Conservation (phyloP, 1,140 invertebrate genomes). For the Pectinophora gossypiella region DNA sequence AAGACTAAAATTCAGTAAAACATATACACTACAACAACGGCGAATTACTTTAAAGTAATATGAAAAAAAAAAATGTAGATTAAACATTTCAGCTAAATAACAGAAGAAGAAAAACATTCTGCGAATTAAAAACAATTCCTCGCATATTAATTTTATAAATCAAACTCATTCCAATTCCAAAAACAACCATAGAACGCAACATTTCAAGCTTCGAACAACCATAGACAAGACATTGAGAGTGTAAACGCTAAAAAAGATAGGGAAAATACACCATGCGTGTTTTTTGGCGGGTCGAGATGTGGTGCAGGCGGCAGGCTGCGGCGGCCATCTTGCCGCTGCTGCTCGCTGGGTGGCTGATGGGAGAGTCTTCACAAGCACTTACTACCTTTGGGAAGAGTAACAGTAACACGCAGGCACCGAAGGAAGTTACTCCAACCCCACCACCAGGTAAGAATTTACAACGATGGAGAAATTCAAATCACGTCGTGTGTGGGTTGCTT, state of each 20-base stretch:
- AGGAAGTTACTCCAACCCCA: constrained; percentile 61
- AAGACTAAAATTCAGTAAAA: too few relatives aligned
- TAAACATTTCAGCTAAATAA: too few relatives aligned
- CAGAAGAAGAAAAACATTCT: too few relatives aligned
- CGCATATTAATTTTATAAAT: too few relatives aligned
- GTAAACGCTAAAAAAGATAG: constrained; percentile 17
- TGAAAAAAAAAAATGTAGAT: too few relatives aligned
- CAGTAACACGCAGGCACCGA: constrained; percentile 59
- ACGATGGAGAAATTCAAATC: too few relatives aligned
- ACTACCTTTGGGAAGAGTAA: constrained; percentile 83
- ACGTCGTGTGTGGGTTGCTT: neutral
- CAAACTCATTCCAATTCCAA: too few relatives aligned
- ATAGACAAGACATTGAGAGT: constrained; percentile 1
- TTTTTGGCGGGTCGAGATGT: constrained; percentile 59
- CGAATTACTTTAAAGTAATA: too few relatives aligned
- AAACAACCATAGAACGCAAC: too few relatives aligned
- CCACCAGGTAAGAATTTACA: constrained; percentile 74
- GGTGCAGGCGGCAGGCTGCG: constrained; percentile 54
- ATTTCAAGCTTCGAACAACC: neutral
- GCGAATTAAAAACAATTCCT: too few relatives aligned
- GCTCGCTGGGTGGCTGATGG: constrained; percentile 67
- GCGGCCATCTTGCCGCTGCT: constrained; percentile 64
- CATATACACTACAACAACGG: too few relatives aligned
- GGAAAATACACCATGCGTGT: constrained; percentile 54
- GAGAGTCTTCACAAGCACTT: constrained; percentile 76